Conservation (phyloP, 1,140 invertebrate species). For the Lerema accius region DNA sequence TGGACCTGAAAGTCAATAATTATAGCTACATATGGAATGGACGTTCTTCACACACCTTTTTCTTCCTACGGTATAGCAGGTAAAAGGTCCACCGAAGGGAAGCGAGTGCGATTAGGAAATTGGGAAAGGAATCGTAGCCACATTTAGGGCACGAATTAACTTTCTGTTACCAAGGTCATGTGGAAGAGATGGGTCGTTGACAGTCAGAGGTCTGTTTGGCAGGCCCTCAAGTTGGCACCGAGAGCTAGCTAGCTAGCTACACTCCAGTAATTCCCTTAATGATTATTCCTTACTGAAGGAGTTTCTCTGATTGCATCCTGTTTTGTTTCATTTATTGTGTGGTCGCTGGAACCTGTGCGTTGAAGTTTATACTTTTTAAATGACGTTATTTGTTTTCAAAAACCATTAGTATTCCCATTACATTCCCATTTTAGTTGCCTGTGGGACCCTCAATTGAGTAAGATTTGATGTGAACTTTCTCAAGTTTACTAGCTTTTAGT, state of each 20-base stretch:
- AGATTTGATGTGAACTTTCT: neutral
- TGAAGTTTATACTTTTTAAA: too few relatives aligned
- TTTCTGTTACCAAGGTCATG: conserved; percentile 21
- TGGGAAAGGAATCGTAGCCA: conserved; percentile 4
- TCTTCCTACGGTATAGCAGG: too few relatives aligned
- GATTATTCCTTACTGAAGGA: conserved; percentile 27
- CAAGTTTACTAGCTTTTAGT: too few relatives aligned
- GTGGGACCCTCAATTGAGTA: neutral
- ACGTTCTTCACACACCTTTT: too few relatives aligned
- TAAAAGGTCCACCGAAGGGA: too few relatives aligned
- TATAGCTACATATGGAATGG: too few relatives aligned
- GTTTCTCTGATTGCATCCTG: conserved; percentile 27
- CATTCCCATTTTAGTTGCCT: neutral
- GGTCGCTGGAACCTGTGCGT: conserved; percentile 9
- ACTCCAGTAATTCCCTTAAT: conserved; percentile 31
- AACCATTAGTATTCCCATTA: too few relatives aligned
- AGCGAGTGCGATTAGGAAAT: too few relatives aligned
- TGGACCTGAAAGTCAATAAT: too few relatives aligned
- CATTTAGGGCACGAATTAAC: neutral
- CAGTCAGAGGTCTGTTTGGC: conserved; percentile 29
- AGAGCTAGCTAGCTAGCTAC: neutral
- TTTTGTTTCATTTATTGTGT: conserved; percentile 22
- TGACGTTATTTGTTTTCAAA: too few relatives aligned
- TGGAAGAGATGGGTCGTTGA: conserved; percentile 29
- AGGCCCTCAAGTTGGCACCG: conserved; percentile 27